Base-by-base conservation (phyloP, 2,888 invertebrate species). In the Ophioninae sp. region DNA sequence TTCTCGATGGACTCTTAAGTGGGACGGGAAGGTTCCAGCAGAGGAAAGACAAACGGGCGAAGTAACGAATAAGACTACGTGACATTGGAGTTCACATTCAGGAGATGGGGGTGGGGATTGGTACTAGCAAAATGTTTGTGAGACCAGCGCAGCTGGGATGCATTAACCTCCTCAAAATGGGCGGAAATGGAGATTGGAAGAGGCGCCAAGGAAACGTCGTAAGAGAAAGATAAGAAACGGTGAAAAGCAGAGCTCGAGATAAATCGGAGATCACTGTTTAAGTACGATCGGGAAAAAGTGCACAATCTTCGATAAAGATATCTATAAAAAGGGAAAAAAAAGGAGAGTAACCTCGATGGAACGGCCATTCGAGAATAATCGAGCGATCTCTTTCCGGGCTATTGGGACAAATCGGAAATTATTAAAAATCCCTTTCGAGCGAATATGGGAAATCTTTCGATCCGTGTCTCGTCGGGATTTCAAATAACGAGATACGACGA, bases 211-310 rank as follows among this genome's bases (percentile, higher is more conserved):
- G 67, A 58, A 77, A 80, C 69, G 80, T 83, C 68, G 59, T 64
- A n/a, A 69, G 64, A 20, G 61, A 71, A 59, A 82, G 79, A 84
- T 74, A 82, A 84, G 79, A 72, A 76, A 73, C 59, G 71, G 30
- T 39, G 73, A 56, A 41, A 69, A 67, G 75, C n/a, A n/a, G 59
- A 67, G 79, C 64, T 39, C 77, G 76, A 74, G 30, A 79, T 76
- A 65, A 82, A 85, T 67, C 64, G 56, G 79, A 82, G 56, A 78
- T 80, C 41, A 51, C 41, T 39, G 20, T 72, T 44, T 77, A n/a
- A 63, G 37, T n/a, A 10, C 44, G 39, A 59, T 80, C 23, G n/a
- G 17, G 56, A 22, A 63, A 22, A 63, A 9, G 41, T 41, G 17
- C 51, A 51, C 17, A 51, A 6, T 13, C 17, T 17, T 13, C 13